Evolutionary conservation across 2,113 vertebrate genomes (phyloP), one percentile per base, ranked within the genome.

Genomic region (Athene cunicularia): DNA sequence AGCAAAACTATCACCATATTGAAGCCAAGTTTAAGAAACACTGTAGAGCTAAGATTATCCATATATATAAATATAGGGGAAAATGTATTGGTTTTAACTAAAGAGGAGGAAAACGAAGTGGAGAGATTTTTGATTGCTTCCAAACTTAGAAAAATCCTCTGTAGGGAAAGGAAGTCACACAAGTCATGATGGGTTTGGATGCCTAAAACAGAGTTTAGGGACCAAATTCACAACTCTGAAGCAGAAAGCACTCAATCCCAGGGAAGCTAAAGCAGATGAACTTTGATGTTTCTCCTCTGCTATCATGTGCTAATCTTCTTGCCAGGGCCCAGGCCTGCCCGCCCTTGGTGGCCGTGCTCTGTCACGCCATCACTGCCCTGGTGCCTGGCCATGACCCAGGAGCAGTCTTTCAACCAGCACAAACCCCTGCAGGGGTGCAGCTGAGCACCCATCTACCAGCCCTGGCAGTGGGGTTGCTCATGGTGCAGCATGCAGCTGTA

Each of bases 401-500:
- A 76, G 24, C 53, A 39, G 19, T 6, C 27, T 15, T 23, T 33
- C 21, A 84, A 41, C 49, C 12, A 14, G 37, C 39, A 33, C 0
- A 2, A 80, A n/a, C 5, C 5, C 15, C 56, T 30, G 30, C 20
- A 77, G 9, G n/a, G 28, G 5, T 43, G 20, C 33, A 41, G 2
- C 32, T 1, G 0, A 56, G 28, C 1, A 1, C 12, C 5, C 2
- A 0, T 3, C 50, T 22, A 12, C 56, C 35, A 47, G 37, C 12
- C 35, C 56, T 15, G 63, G 32, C 39, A 26, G 32, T 7, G 45
- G 50, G 23, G n/a, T 72, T 53, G 39, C 23, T 12, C 64, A 62
- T 4, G 23, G 24, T 9, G 43, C 14, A 32, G 35, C 2, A 0
- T 8, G 22, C 21, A 30, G 35, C 35, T 52, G 12, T 16, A 60